phyloP scores from a whole-genome alignment of 1,140 invertebrate genomes.

The Pomphorhynchus laevis region DNA sequence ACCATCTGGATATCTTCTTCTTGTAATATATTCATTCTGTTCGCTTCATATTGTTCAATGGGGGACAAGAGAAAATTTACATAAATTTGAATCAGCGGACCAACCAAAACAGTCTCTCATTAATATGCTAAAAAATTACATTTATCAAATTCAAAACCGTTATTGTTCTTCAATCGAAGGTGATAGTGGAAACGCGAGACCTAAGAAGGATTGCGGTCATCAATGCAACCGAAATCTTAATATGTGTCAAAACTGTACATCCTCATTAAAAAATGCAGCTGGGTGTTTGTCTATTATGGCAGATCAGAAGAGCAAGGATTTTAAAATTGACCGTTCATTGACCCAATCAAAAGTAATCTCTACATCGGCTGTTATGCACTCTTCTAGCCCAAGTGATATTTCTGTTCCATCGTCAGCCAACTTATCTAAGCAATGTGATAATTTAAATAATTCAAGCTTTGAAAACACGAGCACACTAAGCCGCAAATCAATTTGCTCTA shows the following conservation, averaged over 20 bases:
- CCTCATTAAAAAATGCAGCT: too few species aligned
- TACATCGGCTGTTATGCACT: too few species aligned
- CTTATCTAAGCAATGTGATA: neutral
- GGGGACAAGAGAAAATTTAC: constrained; percentile 16
- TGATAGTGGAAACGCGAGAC: neutral
- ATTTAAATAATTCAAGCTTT: neutral
- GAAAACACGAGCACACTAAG: neutral
- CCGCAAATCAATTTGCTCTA: neutral
- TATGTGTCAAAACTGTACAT: too few species aligned
- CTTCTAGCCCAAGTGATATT: neutral
- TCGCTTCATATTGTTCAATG: constrained; percentile 16
- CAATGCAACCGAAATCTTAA: constrained; percentile 2
- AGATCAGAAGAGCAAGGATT: too few species aligned
- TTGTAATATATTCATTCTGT: constrained; percentile 16
- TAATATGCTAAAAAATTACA: constrained; percentile 18
- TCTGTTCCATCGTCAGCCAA: neutral
- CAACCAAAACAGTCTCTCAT: constrained; percentile 12
- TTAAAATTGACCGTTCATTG: too few species aligned
- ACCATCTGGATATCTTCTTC: constrained; percentile 16
- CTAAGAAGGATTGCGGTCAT: neutral
- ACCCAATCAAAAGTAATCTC: too few species aligned
- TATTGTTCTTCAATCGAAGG: neutral
- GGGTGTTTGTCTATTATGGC: too few species aligned
- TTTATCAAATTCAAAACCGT: constrained; percentile 12
- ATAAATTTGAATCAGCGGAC: constrained; percentile 11